Percentiles rank a stretch among this genome's conserved stretches.
phyloP scores from a whole-genome alignment of 1,140 invertebrate genomes.

The Nylanderia fulva region DNA sequence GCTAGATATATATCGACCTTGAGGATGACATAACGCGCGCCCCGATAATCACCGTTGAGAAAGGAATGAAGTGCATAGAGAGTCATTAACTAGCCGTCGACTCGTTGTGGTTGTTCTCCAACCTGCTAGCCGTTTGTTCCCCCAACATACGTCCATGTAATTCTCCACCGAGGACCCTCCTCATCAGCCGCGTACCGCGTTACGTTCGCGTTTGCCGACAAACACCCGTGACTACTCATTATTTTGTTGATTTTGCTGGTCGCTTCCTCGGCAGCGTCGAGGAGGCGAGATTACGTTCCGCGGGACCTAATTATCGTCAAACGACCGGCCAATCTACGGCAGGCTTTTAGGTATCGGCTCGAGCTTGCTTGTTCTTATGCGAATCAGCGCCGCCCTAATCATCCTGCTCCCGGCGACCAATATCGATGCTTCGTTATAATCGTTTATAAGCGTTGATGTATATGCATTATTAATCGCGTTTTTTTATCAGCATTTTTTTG shows the following conservation, averaged over 20 bases:
- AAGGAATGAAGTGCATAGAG: constrained; percentile 77
- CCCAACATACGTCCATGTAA: constrained; percentile 31
- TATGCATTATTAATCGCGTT: not conserved
- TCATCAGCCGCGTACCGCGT: constrained; percentile 33
- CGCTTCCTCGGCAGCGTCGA: constrained; percentile 19
- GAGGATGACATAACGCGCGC: constrained; percentile 41
- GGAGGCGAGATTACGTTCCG: constrained; percentile 43
- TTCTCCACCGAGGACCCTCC: constrained; percentile 56
- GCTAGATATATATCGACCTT: not conserved
- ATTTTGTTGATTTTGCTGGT: constrained; percentile 80
- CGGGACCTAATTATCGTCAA: constrained; percentile 74
- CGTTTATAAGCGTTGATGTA: not conserved
- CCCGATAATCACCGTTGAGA: constrained; percentile 72
- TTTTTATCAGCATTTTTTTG: not conserved
- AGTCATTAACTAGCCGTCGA: constrained; percentile 81
- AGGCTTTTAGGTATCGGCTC: constrained; percentile 13
- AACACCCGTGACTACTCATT: constrained; percentile 74
- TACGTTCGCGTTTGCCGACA: constrained; percentile 61
- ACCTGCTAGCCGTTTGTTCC: constrained; percentile 66
- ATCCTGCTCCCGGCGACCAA: constrained; percentile 12
- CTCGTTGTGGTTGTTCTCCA: constrained; percentile 79
- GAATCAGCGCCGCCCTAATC: constrained; percentile 51
- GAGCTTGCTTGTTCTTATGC: constrained; percentile 42
- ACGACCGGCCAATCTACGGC: constrained; percentile 53
- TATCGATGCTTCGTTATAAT: not conserved